These are phyloP conservation scores for Melangyna quadrimaculata DNA, from an alignment of 2,888 invertebrate genomes.

Conservation along the genomic window DNA sequence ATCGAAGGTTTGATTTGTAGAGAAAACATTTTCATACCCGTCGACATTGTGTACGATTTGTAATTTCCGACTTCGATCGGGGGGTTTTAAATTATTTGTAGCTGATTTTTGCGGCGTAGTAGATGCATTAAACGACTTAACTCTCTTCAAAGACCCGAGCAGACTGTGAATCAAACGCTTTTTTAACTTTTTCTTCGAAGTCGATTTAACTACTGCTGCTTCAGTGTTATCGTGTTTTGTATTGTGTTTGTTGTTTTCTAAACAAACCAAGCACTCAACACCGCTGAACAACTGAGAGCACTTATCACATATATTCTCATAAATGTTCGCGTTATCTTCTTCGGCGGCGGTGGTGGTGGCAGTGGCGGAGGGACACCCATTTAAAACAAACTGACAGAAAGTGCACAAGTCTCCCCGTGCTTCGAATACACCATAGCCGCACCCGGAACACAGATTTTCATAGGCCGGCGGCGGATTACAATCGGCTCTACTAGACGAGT, in stretches of 20 bases:
- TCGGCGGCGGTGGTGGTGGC: no score
- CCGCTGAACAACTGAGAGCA: conserved; percentile 78
- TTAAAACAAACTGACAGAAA: conserved; percentile 78
- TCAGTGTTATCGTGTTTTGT: conserved; percentile 39
- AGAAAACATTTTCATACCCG: conserved; percentile 77
- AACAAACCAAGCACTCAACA: conserved; percentile 74
- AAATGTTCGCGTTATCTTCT: conserved; percentile 75
- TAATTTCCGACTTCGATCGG: conserved; percentile 12
- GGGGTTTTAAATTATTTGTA: conserved; percentile 22
- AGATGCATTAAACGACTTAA: conserved; percentile 48
- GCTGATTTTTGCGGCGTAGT: conserved; percentile 22
- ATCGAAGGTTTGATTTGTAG: conserved; percentile 79
- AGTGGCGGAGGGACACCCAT: conserved; percentile 75
- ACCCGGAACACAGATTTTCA: conserved; percentile 79
- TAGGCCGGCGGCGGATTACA: conserved; percentile 75
- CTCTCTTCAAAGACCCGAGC: conserved; percentile 76
- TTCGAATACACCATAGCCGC: conserved; percentile 79
- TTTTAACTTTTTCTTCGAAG: conserved; percentile 65
- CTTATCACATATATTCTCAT: conserved; percentile 79
- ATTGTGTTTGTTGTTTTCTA: conserved; percentile 23
- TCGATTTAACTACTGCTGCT: no score
- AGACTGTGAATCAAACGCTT: conserved; percentile 74
- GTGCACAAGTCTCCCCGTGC: conserved; percentile 78
- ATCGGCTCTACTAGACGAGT: conserved; percentile 70
- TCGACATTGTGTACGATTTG: conserved; percentile 79